A percentile compares a stretch with the other conserved stretches of the same genome.
phyloP scores from a whole-genome alignment of 2,888 invertebrate species.

The Drosophila mayaguana region DNA sequence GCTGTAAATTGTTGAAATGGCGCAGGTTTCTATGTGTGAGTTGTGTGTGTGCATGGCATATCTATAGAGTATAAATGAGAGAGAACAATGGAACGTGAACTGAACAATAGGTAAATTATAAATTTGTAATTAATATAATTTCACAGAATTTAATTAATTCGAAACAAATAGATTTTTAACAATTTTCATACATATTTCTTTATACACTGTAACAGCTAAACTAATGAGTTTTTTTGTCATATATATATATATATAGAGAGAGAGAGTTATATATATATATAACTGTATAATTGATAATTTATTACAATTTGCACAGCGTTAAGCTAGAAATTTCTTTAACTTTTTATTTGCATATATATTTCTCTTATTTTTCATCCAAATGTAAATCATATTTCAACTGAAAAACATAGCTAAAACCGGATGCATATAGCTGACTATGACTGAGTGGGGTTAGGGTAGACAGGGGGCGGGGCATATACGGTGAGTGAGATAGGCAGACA shows the following conservation, averaged over 20 bases:
- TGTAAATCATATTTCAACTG: conserved; percentile 68
- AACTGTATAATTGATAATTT: conserved; percentile 52
- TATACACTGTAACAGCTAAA: conserved; percentile 81
- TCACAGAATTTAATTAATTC: conserved; percentile 4
- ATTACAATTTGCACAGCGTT: conserved; percentile 83
- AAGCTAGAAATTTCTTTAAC: conserved; percentile 32
- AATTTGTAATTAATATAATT: conserved; percentile 12
- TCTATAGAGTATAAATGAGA: conserved; percentile 38
- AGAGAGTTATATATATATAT: conserved; percentile 13
- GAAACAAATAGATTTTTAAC: conserved; percentile 45
- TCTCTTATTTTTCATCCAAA: conserved; percentile 27
- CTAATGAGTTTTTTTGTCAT: conserved; percentile 65
- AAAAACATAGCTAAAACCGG: conserved; percentile 43
- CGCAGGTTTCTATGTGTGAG: conserved; percentile 17
- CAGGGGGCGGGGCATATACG: not conserved
- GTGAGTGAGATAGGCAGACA: conserved; percentile 23
- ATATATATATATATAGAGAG: conserved; percentile 35
- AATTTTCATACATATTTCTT: conserved; percentile 65
- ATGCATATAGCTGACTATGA: conserved; percentile 29
- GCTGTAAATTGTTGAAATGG: conserved; percentile 37
- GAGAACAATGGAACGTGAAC: conserved; percentile 50
- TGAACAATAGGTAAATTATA: conserved; percentile 49
- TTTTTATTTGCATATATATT: conserved; percentile 6
- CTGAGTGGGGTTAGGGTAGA: not conserved
- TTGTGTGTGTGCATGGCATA: conserved; percentile 37